Conservation (phyloP, 2,888 invertebrate species). For the Sicus ferrugineus region DNA sequence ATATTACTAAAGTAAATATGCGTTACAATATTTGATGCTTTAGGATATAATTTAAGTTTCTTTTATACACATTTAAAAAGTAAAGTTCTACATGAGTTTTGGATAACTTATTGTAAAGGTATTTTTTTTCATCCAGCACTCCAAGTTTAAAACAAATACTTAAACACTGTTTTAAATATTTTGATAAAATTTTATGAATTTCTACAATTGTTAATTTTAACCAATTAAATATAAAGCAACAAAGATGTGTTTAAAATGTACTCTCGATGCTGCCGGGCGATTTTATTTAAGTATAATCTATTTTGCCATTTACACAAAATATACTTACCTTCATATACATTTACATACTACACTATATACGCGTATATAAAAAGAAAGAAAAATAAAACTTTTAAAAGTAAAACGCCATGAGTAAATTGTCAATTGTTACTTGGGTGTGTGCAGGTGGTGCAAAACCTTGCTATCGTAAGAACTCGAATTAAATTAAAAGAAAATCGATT, state of each 20-base stretch:
- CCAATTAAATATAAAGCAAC: too few species aligned
- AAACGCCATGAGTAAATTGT: not conserved
- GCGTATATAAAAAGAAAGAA: constrained; percentile 17
- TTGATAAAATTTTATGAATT: too few species aligned
- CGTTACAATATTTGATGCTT: constrained; percentile 3
- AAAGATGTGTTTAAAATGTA: too few species aligned
- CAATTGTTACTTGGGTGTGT: not conserved
- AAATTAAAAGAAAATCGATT: constrained; percentile 27
- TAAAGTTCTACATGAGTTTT: constrained; percentile 24
- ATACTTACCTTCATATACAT: constrained; percentile 30
- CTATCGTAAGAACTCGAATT: constrained; percentile 1
- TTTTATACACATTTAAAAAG: constrained; percentile 33
- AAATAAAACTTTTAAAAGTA: not conserved
- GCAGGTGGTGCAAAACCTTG: not conserved
- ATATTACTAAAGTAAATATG: constrained; percentile 32
- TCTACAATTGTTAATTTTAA: too few species aligned
- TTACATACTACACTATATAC: constrained; percentile 23
- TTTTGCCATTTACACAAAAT: constrained; percentile 33
- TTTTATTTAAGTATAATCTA: too few species aligned
- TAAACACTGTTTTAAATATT: too few species aligned
- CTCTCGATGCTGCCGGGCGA: too few species aligned
- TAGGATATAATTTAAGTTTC: constrained; percentile 18
- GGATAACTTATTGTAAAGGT: not conserved
- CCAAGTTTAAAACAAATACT: too few species aligned
- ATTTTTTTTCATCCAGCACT: not conserved